These are phyloP conservation scores for Ashinkailepas kermadecensis DNA, from an alignment of 2,888 invertebrate genomes.

Conservation along the genomic window DNA sequence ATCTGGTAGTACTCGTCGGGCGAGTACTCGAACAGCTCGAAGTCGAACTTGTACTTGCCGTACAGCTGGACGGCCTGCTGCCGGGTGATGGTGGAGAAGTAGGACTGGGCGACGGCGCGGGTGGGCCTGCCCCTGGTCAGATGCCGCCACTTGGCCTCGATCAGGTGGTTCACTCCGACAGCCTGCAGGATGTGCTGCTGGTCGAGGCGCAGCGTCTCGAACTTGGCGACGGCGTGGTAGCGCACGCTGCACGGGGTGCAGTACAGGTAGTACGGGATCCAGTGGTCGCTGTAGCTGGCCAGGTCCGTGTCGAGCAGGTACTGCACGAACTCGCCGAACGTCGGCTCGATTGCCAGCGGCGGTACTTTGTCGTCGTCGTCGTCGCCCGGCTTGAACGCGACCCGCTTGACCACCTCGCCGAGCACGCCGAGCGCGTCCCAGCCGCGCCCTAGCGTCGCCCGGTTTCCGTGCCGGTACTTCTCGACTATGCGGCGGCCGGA, in stretches of 20 bases:
- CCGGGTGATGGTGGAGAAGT: slow-evolving; percentile 66
- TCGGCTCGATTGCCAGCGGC: slow-evolving; percentile 12
- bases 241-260: slow-evolving; percentile 52
- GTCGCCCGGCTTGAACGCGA: neutral
- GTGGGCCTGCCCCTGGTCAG: slow-evolving; percentile 52
- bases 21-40: slow-evolving; percentile 72
- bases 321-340: slow-evolving; percentile 14
- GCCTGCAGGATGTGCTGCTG: slow-evolving; percentile 45
- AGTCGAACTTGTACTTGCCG: slow-evolving; percentile 76
- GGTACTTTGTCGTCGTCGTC: neutral
- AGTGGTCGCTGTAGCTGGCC: slow-evolving; percentile 46
- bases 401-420: slow-evolving; percentile 1
- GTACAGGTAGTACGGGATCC: slow-evolving; percentile 50
- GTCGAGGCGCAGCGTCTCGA: slow-evolving; percentile 52
- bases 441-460: neutral
- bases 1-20: slow-evolving; percentile 28
- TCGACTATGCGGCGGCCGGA: slow-evolving; percentile 47
- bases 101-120: slow-evolving; percentile 60
- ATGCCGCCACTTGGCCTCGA: slow-evolving; percentile 42
- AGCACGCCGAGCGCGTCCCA: neutral
- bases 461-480: slow-evolving; percentile 42
- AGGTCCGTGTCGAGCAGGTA: slow-evolving; percentile 25
- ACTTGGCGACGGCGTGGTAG: slow-evolving; percentile 51
- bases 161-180: slow-evolving; percentile 38
- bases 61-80: slow-evolving; percentile 67